Evolutionary conservation across 1,140 invertebrate genomes (phyloP).

Genomic region (Calliphora vicina): DNA sequence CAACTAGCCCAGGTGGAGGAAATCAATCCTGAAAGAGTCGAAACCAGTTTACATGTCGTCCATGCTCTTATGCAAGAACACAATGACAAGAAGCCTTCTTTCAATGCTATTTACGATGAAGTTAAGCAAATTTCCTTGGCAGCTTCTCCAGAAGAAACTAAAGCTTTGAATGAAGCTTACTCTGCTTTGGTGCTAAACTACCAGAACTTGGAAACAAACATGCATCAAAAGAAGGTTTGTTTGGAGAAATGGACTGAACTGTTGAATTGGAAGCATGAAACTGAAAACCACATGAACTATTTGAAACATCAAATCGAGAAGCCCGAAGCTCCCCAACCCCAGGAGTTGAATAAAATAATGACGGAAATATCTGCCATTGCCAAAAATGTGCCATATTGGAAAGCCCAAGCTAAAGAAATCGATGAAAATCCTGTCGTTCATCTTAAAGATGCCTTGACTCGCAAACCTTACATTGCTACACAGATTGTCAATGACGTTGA

Average conservation of each 20-base stretch:
- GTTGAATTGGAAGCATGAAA: conserved; percentile 81
- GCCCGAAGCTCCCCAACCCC: conserved; percentile 71
- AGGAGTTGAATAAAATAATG: conserved; percentile 72
- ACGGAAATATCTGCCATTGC: conserved; percentile 74
- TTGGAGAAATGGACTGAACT: conserved; percentile 87
- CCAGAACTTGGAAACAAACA: conserved; percentile 77
- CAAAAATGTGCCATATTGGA: conserved; percentile 74
- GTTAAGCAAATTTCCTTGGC: conserved; percentile 77
- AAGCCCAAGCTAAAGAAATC: conserved; percentile 71
- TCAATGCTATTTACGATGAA: conserved; percentile 80
- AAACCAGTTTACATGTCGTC: conserved; percentile 78
- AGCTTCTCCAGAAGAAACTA: conserved; percentile 75
- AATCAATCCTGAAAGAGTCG: conserved; percentile 80
- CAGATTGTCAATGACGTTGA: conserved; percentile 76
- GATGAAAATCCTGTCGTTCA: conserved; percentile 73
- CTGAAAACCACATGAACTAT: conserved; percentile 81
- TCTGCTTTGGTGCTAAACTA: conserved; percentile 77
- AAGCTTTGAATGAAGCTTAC: conserved; percentile 77
- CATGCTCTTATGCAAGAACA: conserved; percentile 83
- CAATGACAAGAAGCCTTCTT: conserved; percentile 77
- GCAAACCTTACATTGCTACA: conserved; percentile 73
- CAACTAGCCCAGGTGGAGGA: conserved; percentile 82
- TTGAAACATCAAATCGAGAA: conserved; percentile 81
- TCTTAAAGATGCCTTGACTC: conserved; percentile 73
- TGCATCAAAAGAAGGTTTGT: conserved; percentile 76